These are phyloP conservation scores for Lepeophtheirus salmonis DNA, from an alignment of 1,140 invertebrate species.

Conservation along the genomic window DNA sequence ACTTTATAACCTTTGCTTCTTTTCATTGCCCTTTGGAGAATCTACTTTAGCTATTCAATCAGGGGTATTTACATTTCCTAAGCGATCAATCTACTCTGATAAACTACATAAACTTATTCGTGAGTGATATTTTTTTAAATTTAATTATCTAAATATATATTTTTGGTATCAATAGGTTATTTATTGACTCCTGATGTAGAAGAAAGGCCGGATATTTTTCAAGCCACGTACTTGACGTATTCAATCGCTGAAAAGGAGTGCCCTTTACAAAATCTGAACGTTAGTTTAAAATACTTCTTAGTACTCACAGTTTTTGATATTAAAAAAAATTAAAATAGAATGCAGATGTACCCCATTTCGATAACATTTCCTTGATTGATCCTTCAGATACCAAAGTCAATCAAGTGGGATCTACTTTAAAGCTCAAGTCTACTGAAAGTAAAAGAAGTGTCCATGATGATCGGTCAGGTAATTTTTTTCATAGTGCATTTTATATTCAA, in stretches of 20 bases:
- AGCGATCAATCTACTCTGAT: neutral
- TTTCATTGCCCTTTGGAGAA: conserved; percentile 6
- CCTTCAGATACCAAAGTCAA: too few species aligned
- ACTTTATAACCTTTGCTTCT: conserved; percentile 6
- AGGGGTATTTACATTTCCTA: neutral
- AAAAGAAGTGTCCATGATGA: too few species aligned
- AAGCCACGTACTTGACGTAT: conserved; percentile 61
- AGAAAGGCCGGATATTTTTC: conserved; percentile 65
- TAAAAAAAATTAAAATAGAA: neutral
- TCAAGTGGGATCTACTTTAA: too few species aligned
- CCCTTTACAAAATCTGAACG: conserved; percentile 62
- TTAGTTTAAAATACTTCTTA: conserved; percentile 29
- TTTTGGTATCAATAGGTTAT: conserved; percentile 38
- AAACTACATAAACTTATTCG: conserved; percentile 5
- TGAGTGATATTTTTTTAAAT: neutral
- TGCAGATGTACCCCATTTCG: neutral
- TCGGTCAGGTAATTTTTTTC: too few species aligned
- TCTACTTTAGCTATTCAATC: neutral
- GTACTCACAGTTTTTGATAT: neutral
- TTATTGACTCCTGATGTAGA: conserved; percentile 64
- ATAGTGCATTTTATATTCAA: too few species aligned
- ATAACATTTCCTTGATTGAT: neutral
- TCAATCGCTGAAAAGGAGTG: conserved; percentile 48
- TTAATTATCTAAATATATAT: neutral
- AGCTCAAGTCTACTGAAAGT: too few species aligned